A percentile compares a stretch with the other conserved stretches of the same genome.
phyloP scores from a whole-genome alignment of 2,888 invertebrate genomes.

The Trisateles emortualis region DNA sequence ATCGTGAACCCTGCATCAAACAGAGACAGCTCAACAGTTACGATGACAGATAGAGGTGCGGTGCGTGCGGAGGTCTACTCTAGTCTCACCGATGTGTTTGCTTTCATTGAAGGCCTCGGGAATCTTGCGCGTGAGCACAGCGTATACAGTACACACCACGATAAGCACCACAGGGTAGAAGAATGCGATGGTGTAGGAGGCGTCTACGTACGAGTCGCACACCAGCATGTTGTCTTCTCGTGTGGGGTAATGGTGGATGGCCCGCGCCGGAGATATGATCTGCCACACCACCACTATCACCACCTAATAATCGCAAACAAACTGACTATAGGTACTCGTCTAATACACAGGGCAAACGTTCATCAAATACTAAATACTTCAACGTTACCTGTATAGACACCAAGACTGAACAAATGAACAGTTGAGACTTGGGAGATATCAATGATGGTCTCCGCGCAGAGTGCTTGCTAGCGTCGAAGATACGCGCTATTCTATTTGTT shows the following conservation, averaged over 20 bases:
- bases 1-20: slow-evolving; percentile 94
- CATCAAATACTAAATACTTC: neutral
- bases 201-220: slow-evolving; percentile 95
- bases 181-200: slow-evolving; percentile 97
- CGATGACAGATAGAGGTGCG: neutral
- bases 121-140: slow-evolving; percentile 97
- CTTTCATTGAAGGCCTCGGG: slow-evolving; percentile 99
- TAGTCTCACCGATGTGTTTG: slow-evolving; percentile 93
- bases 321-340: neutral
- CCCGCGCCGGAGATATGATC: slow-evolving; percentile 95
- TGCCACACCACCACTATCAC: slow-evolving; percentile 96
- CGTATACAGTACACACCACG: slow-evolving; percentile 97
- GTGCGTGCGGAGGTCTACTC: neutral
- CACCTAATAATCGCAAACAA: slow-evolving; percentile 82
- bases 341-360: neutral
- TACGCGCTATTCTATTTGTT: slow-evolving; percentile 98
- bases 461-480: slow-evolving; percentile 97
- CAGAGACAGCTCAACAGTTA: neutral
- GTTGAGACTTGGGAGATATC: slow-evolving; percentile 96
- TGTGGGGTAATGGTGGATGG: slow-evolving; percentile 95
- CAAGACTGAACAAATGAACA: slow-evolving; percentile 94
- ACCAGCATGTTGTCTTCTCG: slow-evolving; percentile 96
- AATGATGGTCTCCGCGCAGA: slow-evolving; percentile 97
- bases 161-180: slow-evolving; percentile 96
- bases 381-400: slow-evolving; percentile 93